Conservation (phyloP, 1,140 invertebrate genomes). For the Chironomus tepperi region DNA sequence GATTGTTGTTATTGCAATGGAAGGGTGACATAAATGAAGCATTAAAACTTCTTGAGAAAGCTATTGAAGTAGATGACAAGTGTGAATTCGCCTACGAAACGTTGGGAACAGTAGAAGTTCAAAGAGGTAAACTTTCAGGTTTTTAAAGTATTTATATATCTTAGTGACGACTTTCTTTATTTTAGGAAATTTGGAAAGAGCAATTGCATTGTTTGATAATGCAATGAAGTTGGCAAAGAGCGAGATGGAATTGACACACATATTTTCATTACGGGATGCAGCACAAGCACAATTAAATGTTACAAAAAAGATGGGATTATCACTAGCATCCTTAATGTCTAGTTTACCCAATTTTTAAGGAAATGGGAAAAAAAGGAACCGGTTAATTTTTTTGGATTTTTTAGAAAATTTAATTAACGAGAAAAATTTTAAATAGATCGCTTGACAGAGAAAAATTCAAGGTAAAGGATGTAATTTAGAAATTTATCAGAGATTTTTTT, state of each 20-base stretch:
- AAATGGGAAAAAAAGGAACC: too few species aligned
- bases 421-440: too few species aligned
- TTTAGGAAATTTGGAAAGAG: constrained; percentile 68
- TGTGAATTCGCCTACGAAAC: constrained; percentile 94
- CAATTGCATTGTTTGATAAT: constrained; percentile 79
- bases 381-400: too few species aligned
- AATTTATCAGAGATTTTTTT: too few species aligned
- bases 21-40: constrained; percentile 71
- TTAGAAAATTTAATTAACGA: too few species aligned
- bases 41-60: constrained; percentile 67
- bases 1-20: constrained; percentile 74
- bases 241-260: constrained; percentile 76
- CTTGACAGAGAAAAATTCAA: too few species aligned
- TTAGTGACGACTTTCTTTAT: constrained; percentile 32
- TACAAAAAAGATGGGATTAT: constrained; percentile 61
- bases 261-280: constrained; percentile 76
- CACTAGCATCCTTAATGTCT: constrained; percentile 38
- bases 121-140: constrained; percentile 44
- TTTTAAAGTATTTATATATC: constrained; percentile 22
- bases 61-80: constrained; percentile 78
- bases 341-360: background rate
- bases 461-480: too few species aligned
- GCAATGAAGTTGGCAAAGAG: constrained; percentile 79
- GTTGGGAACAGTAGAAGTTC: constrained; percentile 85
- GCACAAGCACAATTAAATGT: constrained; percentile 77